A percentile compares a stretch with the other conserved stretches of the same genome.
These are phyloP conservation scores for Tachystola acroxantha DNA, from an alignment of 2,888 invertebrate genomes.

Conservation along the genomic window DNA sequence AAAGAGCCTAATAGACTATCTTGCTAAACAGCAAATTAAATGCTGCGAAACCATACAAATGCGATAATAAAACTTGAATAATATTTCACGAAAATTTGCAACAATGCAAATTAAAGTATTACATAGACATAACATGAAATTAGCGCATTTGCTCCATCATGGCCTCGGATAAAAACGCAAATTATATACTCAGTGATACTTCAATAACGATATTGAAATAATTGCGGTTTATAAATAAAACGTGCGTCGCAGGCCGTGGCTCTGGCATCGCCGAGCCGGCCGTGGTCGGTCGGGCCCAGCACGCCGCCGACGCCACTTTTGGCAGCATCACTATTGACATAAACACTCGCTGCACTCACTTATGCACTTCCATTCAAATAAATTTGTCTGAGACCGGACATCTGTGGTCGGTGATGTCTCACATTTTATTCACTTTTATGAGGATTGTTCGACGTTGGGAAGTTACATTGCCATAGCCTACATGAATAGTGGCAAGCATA, in stretches of 20 bases:
- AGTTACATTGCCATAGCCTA: no score
- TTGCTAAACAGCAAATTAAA: no score
- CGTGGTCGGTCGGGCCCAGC: slow-evolving; percentile 4
- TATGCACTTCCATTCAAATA: slow-evolving; percentile 13
- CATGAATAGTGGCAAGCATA: no score
- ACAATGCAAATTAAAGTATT: no score
- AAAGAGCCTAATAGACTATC: no score
- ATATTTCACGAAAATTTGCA: no score
- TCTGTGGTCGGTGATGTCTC: neutral
- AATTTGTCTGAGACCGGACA: slow-evolving; percentile 6
- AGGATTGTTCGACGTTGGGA: no score
- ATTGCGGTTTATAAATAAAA: slow-evolving; percentile 3
- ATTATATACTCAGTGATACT: neutral
- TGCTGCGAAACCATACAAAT: no score
- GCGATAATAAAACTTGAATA: no score
- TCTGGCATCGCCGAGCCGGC: slow-evolving; percentile 21
- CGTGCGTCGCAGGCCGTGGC: slow-evolving; percentile 5
- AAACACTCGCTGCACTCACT: slow-evolving; percentile 21
- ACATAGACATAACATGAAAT: no score
- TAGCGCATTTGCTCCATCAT: neutral
- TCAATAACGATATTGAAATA: slow-evolving; percentile 2
- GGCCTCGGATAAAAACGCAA: neutral
- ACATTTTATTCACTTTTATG: no score
- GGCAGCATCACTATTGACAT: slow-evolving; percentile 30
- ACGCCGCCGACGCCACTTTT: slow-evolving; percentile 26